Evolutionary conservation across 2,113 vertebrate genomes (phyloP).

Genomic region (Pluvialis apricaria): DNA sequence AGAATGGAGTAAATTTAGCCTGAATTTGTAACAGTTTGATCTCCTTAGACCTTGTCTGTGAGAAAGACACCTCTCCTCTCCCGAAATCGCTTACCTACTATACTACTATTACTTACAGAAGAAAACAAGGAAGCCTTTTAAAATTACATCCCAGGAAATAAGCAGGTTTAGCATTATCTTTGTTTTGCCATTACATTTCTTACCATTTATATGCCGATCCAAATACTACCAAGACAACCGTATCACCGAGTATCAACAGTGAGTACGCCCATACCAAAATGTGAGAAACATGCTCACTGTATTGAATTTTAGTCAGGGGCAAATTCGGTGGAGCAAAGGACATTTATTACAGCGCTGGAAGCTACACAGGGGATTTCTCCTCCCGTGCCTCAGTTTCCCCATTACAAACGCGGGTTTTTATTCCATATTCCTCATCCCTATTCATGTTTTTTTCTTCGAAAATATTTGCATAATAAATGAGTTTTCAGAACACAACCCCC

Average conservation of each 20-base stretch:
- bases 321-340: too few species aligned
- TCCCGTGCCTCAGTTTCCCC: too few species aligned
- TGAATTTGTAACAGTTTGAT: not conserved
- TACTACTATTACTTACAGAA: not conserved
- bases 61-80: not conserved
- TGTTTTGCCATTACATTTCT: not conserved
- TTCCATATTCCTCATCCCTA: too few species aligned
- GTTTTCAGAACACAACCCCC: too few species aligned
- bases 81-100: not conserved
- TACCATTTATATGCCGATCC: not conserved
- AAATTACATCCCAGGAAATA: not conserved
- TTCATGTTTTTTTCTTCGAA: too few species aligned
- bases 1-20: not conserved
- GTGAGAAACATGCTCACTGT: too few species aligned
- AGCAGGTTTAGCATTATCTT: not conserved
- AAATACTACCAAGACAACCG: not conserved
- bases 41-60: not conserved
- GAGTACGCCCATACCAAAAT: not conserved
- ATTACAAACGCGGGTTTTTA: too few species aligned
- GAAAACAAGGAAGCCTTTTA: not conserved
- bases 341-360: too few species aligned
- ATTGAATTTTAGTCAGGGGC: too few species aligned
- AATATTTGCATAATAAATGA: too few species aligned
- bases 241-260: rapidly evolving
- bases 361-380: too few species aligned